Evolutionary conservation across 1,140 invertebrate genomes (phyloP).

Genomic region (Rhysida immarginata): DNA sequence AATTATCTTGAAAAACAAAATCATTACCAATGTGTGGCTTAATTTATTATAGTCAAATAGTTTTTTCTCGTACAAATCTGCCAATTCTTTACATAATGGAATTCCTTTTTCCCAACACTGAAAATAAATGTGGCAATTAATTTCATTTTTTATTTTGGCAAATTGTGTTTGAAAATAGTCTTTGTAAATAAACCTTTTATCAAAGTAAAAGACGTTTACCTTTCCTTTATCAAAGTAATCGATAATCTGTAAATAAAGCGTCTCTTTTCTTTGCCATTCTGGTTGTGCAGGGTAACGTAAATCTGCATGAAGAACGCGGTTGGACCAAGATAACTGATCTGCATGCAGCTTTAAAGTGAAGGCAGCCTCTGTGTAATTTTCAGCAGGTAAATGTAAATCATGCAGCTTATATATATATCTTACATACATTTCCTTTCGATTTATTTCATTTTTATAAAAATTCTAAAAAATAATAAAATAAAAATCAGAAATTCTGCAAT

Average conservation of each 20-base stretch:
- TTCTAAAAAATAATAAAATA: constrained; percentile 44
- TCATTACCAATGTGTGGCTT: constrained; percentile 52
- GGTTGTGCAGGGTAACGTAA: constrained; percentile 45
- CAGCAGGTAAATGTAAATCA: constrained; percentile 78
- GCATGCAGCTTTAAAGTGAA: constrained; percentile 89
- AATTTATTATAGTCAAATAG: constrained; percentile 82
- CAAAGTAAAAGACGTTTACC: too few relatives aligned
- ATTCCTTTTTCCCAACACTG: constrained; percentile 92
- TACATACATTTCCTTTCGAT: constrained; percentile 89
- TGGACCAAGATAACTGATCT: constrained; percentile 74
- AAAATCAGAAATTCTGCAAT: background rate
- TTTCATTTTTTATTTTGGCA: background rate
- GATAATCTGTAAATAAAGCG: constrained; percentile 78
- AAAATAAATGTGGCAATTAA: constrained; percentile 16
- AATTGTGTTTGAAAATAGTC: background rate
- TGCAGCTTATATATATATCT: constrained; percentile 93
- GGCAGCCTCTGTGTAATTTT: constrained; percentile 91
- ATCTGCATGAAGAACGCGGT: constrained; percentile 42
- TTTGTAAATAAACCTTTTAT: too few relatives aligned
- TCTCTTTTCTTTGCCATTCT: constrained; percentile 87
- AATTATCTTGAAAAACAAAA: too few relatives aligned
- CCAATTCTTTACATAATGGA: constrained; percentile 80
- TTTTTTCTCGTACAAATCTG: constrained; percentile 69
- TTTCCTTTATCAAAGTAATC: constrained; percentile 90
- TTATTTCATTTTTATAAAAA: constrained; percentile 90